phyloP scores from a whole-genome alignment of 1,140 invertebrate species.

The Calliphora vicina region DNA sequence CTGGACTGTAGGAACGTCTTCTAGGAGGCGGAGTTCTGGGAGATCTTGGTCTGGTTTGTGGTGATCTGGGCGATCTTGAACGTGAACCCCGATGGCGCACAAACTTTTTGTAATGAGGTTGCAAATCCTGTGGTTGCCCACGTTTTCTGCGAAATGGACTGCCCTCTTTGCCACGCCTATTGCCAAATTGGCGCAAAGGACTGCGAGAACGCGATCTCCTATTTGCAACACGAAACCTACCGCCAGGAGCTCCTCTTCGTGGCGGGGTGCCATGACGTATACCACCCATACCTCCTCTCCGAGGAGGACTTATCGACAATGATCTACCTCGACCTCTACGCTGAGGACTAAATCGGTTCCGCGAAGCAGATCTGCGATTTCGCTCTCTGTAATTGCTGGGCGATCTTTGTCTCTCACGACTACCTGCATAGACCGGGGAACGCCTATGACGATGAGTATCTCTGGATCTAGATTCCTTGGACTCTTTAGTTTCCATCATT shows the following conservation, averaged over 20 bases:
- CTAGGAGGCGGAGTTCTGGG: slow-evolving; percentile 39
- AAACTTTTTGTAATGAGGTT: slow-evolving; percentile 22
- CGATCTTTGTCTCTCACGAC: slow-evolving; percentile 21
- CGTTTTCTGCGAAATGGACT: slow-evolving; percentile 20
- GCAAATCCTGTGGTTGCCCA: background rate
- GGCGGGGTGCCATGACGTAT: slow-evolving; percentile 19
- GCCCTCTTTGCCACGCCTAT: slow-evolving; percentile 21
- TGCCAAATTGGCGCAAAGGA: slow-evolving; percentile 30
- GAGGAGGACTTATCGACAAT: slow-evolving; percentile 34
- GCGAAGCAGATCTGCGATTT: slow-evolving; percentile 45
- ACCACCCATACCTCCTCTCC: background rate
- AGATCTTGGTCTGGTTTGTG: slow-evolving; percentile 33
- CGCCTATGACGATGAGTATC: slow-evolving; percentile 34
- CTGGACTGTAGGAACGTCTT: slow-evolving; percentile 47
- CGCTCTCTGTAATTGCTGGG: background rate
- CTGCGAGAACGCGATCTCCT: slow-evolving; percentile 36
- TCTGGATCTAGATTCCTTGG: slow-evolving; percentile 38
- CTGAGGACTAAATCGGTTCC: slow-evolving; percentile 40
- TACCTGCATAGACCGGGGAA: background rate
- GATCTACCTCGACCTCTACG: slow-evolving; percentile 46
- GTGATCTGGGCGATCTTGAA: slow-evolving; percentile 46
- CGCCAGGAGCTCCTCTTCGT: background rate
- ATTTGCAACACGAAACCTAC: slow-evolving; percentile 42
- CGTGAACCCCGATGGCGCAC: slow-evolving; percentile 35
- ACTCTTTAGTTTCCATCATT: slow-evolving; percentile 49